Base-by-base conservation (phyloP, 2,888 invertebrate genomes). In the Chromoteleia sp. region DNA sequence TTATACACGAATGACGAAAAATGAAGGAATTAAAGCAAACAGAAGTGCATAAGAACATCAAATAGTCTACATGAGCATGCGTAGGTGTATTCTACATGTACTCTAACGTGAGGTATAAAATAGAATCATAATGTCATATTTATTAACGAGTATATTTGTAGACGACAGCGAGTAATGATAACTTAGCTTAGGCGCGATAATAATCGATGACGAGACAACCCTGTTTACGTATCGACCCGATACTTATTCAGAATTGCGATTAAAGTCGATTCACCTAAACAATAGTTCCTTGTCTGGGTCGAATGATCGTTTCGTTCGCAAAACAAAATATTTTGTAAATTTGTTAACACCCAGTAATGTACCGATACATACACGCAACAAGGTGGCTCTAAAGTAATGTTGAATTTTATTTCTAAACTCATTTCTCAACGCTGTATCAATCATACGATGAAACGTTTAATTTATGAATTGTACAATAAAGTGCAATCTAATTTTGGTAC, bases 231-330 rank as follows among this genome's bases (percentile, higher is more conserved):
- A 67, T 78, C 78, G 59, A 73, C 43, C 59, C 10, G 61, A 74
- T 74, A 76, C 59, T 68, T 59, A 73, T 54, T 50, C 67, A 73
- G 67, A 65, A 78, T 70, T 68, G 71, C 56, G 65, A 65, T 71
- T 67, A 36, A 79, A 58, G 67, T 67, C 73, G 78, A 70, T 79
- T 67, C 65, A 67, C 43, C 43, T 71, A 67, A 73, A 68, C 59
- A 73, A 79, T 79, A 79, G 79, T 79, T 79, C 79, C 79, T 79
- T 59, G 58, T 61, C 73, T 61, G 73, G 29, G 73, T 79, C 68
- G 61, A 68, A 68, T 15, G 25, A 79, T 59, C 63, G 12, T 71
- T 71, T 70, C 30, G 36, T 78, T 78, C 10, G 36, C 61, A 48
- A 50, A 58, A 65, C 17, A 58, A 50, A 21, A 74, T 77, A 19